Conservation (phyloP, 2,888 invertebrate genomes). For the Serripes groenlandicus region DNA sequence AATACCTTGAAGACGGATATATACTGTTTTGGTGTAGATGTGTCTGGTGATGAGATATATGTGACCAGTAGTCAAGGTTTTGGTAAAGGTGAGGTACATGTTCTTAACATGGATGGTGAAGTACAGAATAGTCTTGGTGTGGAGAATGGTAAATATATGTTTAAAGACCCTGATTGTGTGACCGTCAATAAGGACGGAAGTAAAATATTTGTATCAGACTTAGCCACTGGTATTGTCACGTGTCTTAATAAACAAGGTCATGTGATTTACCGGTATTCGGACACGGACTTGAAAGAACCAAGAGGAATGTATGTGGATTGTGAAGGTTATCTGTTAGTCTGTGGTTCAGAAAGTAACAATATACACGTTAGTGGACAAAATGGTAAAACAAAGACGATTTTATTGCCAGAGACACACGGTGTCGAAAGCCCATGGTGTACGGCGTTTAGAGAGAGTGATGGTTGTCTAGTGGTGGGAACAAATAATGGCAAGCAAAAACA, state of each 20-base stretch:
- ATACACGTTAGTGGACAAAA: not conserved
- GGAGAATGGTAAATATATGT: not conserved
- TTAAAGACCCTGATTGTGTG: not conserved
- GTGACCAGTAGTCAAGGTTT: not conserved
- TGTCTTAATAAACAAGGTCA: not conserved
- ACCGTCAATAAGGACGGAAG: not conserved
- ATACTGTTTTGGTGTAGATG: not conserved
- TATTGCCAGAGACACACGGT: conserved; percentile 4
- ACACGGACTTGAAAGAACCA: not conserved
- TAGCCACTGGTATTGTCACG: not conserved
- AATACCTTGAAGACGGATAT: not conserved
- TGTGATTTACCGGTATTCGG: not conserved
- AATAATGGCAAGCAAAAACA: no score
- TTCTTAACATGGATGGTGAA: not conserved
- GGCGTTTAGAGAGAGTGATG: not conserved
- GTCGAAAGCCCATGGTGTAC: not conserved
- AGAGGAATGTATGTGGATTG: not conserved
- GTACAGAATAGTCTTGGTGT: not conserved
- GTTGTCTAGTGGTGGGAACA: conserved; percentile 4
- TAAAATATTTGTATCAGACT: not conserved
- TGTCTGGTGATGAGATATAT: not conserved
- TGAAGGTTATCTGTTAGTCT: not conserved
- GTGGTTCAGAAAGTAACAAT: not conserved
- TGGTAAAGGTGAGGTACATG: conserved; percentile 1
- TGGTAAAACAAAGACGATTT: not conserved